These are phyloP conservation scores for Acronicta psi DNA, from an alignment of 2,888 invertebrate species.

Conservation along the genomic window DNA sequence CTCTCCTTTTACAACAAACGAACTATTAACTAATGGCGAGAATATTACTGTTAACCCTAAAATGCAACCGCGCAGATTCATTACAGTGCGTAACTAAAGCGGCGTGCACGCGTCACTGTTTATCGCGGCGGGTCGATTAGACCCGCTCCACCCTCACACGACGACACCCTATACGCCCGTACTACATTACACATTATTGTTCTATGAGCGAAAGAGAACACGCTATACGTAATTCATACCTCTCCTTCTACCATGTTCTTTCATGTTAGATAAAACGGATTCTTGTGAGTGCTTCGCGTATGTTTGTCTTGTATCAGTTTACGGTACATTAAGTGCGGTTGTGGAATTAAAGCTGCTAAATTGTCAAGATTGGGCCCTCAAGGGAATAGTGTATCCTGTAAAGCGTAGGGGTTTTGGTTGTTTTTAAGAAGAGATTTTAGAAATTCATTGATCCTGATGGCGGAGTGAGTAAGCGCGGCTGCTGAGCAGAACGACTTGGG, in stretches of 20 bases:
- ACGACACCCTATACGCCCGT: slow-evolving; percentile 57
- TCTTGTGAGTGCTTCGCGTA: slow-evolving; percentile 67
- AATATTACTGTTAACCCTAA: slow-evolving; percentile 75
- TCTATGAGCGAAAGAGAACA: slow-evolving; percentile 62
- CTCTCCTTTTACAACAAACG: slow-evolving; percentile 44
- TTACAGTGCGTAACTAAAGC: slow-evolving; percentile 80
- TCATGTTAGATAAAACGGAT: slow-evolving; percentile 60
- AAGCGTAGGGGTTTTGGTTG: slow-evolving; percentile 12
- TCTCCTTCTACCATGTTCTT: slow-evolving; percentile 57
- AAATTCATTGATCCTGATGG: neutral
- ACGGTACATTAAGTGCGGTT: slow-evolving; percentile 75
- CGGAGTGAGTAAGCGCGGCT: too few species aligned
- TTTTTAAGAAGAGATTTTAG: neutral
- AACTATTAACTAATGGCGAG: slow-evolving; percentile 67
- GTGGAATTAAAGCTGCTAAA: slow-evolving; percentile 65
- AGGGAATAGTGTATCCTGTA: slow-evolving; percentile 30
- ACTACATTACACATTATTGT: slow-evolving; percentile 62
- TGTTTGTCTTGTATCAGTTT: slow-evolving; percentile 81
- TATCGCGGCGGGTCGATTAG: slow-evolving; percentile 77
- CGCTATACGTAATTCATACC: slow-evolving; percentile 50
- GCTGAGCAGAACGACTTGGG: too few species aligned
- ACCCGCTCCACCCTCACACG: slow-evolving; percentile 75
- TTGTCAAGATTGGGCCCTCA: slow-evolving; percentile 59
- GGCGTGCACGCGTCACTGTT: slow-evolving; percentile 77
- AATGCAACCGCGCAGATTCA: slow-evolving; percentile 79